Percentiles rank a stretch among this genome's conserved stretches.
Evolutionary conservation across 2,888 invertebrate genomes (phyloP).

Genomic region (Scrobipalpa atriplicella): DNA sequence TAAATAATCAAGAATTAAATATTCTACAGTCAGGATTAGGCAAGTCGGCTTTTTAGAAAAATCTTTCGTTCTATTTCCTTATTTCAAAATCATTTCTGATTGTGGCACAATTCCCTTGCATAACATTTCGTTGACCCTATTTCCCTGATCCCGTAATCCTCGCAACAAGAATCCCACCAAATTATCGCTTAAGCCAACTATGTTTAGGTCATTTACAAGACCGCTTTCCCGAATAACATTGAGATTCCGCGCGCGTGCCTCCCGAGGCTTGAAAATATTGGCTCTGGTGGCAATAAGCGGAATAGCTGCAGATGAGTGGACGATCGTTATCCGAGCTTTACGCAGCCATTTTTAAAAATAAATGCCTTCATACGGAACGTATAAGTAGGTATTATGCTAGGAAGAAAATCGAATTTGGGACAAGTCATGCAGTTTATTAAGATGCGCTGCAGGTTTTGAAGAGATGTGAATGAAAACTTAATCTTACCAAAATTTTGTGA

Average conservation of each 20-base stretch:
- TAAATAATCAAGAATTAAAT: no score
- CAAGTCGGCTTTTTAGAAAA: no score
- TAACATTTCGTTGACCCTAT: neutral
- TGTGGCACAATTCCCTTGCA: neutral
- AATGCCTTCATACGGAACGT: slow-evolving; percentile 31
- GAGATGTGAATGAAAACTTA: no score
- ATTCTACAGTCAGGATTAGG: no score
- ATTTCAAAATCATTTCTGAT: no score
- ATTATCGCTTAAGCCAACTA: slow-evolving; percentile 28
- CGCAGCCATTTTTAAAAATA: slow-evolving; percentile 46
- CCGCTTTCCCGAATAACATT: slow-evolving; percentile 50
- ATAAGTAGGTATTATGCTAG: neutral
- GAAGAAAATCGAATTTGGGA: neutral
- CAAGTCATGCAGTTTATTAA: no score
- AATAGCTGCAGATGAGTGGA: slow-evolving; percentile 59
- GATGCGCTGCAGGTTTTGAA: no score
- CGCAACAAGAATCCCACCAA: slow-evolving; percentile 20
- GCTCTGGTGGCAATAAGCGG: slow-evolving; percentile 59
- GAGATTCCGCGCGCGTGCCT: slow-evolving; percentile 56
- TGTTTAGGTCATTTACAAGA: slow-evolving; percentile 42
- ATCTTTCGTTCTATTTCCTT: no score
- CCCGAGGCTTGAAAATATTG: slow-evolving; percentile 62
- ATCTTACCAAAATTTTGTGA: no score
- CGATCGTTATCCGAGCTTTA: slow-evolving; percentile 56
- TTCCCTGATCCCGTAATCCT: neutral